Conservation (phyloP, 1,140 invertebrate species). For the honey bee (Apis mellifera) region DNA sequence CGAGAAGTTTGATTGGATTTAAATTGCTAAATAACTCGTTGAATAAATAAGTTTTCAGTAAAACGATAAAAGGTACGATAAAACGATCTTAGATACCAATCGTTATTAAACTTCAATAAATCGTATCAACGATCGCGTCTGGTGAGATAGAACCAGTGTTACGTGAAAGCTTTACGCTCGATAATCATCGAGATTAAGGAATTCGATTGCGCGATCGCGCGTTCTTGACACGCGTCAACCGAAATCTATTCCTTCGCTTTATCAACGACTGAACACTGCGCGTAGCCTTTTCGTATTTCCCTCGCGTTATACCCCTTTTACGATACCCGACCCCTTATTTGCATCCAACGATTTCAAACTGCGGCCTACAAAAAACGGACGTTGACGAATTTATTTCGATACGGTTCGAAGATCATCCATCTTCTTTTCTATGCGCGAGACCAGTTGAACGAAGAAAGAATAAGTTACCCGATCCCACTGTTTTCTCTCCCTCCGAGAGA, state of each 20-base stretch:
- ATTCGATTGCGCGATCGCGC: constrained; percentile 8
- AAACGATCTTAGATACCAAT: not conserved
- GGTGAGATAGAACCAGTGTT: not conserved
- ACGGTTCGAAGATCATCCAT: constrained; percentile 2
- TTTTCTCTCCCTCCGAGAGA: not conserved
- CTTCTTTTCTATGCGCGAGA: not conserved
- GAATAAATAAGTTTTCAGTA: not conserved
- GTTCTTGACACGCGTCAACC: constrained; percentile 13
- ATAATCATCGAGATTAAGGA: constrained; percentile 26
- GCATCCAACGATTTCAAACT: not conserved
- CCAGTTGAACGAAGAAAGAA: constrained; percentile 39
- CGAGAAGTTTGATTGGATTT: not conserved
- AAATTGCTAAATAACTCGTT: not conserved
- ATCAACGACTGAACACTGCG: not conserved
- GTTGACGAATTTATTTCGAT: constrained; percentile 41
- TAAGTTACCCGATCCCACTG: constrained; percentile 17
- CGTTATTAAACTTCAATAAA: not conserved
- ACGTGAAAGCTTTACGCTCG: constrained; percentile 17
- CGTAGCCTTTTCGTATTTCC: constrained; percentile 15
- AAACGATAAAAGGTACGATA: no score
- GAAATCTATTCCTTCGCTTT: constrained; percentile 12
- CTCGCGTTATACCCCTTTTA: not conserved
- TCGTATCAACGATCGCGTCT: not conserved
- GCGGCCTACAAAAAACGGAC: constrained; percentile 1
- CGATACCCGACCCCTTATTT: not conserved